Percentiles rank a stretch among this genome's conserved stretches.
Conservation (phyloP, 1,140 invertebrate species). For the Littorina saxatilis region DNA sequence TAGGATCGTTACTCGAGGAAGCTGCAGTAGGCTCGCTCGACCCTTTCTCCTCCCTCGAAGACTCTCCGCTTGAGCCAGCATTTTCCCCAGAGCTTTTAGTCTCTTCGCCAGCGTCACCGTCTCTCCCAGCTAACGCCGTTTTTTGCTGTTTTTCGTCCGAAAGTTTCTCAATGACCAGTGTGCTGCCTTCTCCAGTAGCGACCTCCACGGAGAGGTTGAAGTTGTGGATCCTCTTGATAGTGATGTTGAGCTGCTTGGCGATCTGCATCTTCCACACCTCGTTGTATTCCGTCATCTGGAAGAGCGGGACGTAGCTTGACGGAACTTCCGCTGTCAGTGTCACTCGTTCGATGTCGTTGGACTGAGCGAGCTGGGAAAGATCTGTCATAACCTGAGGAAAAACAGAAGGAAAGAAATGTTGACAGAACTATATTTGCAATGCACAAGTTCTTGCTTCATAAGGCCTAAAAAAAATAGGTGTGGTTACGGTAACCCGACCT, state of each 20-base stretch:
- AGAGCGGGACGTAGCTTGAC: slow-evolving; percentile 34
- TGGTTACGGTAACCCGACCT: no score
- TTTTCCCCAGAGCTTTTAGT: no score
- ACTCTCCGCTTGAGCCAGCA: no score
- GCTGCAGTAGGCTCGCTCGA: no score
- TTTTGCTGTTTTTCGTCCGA: slow-evolving; percentile 22
- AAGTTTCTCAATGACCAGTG: slow-evolving; percentile 16
- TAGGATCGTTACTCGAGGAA: no score
- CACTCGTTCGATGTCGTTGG: slow-evolving; percentile 38
- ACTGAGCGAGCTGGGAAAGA: slow-evolving; percentile 25
- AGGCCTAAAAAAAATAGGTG: no score
- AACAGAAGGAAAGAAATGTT: no score
- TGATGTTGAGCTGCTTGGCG: slow-evolving; percentile 59
- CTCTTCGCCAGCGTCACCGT: no score
- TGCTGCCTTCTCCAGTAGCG: slow-evolving; percentile 16
- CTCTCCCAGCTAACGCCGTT: no score
- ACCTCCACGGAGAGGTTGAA: slow-evolving; percentile 54
- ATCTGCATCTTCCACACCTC: slow-evolving; percentile 44
- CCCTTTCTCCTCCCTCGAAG: no score
- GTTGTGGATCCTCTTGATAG: slow-evolving; percentile 55
- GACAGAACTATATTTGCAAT: no score
- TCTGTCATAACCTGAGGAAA: slow-evolving; percentile 9
- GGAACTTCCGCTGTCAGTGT: slow-evolving; percentile 56
- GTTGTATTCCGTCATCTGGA: slow-evolving; percentile 46
- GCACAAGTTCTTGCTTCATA: no score